Base-by-base conservation (phyloP, 2,888 invertebrate genomes). In the Acanthosepion lycidas region DNA sequence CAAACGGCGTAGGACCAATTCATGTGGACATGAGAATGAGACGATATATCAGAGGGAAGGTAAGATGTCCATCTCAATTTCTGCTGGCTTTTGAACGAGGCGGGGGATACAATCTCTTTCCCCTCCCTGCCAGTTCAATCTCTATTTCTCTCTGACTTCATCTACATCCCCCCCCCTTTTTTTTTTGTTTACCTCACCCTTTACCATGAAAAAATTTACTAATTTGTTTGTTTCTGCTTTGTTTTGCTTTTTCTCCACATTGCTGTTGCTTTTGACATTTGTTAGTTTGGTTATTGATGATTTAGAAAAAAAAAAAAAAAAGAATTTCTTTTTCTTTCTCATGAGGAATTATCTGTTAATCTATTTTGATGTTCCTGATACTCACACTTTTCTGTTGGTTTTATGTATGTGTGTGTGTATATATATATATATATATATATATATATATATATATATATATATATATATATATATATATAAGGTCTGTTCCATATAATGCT, bases 1-100 rank as follows among this genome's bases (percentile, higher is more conserved):
- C 93, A 93, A 93, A 53, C 93, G 93, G 53, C 93, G 93, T 93
- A 93, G 93, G 93, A 93, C 93, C 51, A 93, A 93, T 93, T 93
- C 93, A n/a, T 93, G 93, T 93, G 93, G 93, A 49, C n/a, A 93
- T 93, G 93, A 93, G 51, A 93, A 93, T 51, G 93, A 93, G 53
- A 93, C 93, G n/a, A 49, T 93, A 53, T 93, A 42, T 93, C 93
- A 93, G 53, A 51, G 51, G 51, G 93, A 51, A 51, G 51, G 51
- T 49, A 93, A 93, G 49, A 93, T 93, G 93, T 53, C 93, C 49
- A 53, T 51, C 93, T 93, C 93, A 49, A 53, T 53, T 49, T 53
- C 93, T 93, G 93, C 93, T 93, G 93, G 53, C 93, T 93, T 93
- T 53, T 51, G n/a, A 78, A 78, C 78, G 15, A 78, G 78, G 42